phyloP scores from a whole-genome alignment of 2,888 invertebrate genomes.

The Salpingus planirostris region DNA sequence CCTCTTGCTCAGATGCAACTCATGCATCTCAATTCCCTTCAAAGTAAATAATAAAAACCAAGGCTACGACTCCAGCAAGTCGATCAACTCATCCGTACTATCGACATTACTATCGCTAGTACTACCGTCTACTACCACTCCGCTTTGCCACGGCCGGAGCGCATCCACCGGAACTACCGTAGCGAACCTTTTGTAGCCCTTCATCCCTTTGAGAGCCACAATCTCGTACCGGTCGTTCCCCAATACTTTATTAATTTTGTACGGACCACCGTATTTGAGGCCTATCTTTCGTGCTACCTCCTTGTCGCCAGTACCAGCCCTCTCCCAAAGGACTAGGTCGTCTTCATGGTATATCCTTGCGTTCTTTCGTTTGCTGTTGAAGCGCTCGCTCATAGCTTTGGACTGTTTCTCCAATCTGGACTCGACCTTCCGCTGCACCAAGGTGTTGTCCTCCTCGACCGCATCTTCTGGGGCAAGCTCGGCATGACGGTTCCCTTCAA shows the following conservation, averaged over 20 bases:
- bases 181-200: conserved; percentile 10
- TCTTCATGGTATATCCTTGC: conserved; percentile 3
- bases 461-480: neutral
- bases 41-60: no score
- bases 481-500: neutral
- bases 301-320: conserved; percentile 6
- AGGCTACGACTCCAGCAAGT: neutral
- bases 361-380: conserved; percentile 3
- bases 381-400: conserved; percentile 2
- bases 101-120: conserved; percentile 7
- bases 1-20: no score
- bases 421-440: neutral
- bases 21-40: no score
- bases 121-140: conserved; percentile 3
- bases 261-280: conserved; percentile 16
- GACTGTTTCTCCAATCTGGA: neutral
- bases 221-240: conserved; percentile 17
- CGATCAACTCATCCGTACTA: conserved; percentile 1
- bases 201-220: conserved; percentile 13
- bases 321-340: conserved; percentile 14
- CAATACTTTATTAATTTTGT: conserved; percentile 11
- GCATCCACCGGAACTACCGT: conserved; percentile 8
- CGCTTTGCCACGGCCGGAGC: conserved; percentile 5
- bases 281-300: conserved; percentile 15
- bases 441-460: neutral